These are phyloP conservation scores for Stictocephala bisonia DNA, from an alignment of 2,888 invertebrate genomes.

Conservation along the genomic window DNA sequence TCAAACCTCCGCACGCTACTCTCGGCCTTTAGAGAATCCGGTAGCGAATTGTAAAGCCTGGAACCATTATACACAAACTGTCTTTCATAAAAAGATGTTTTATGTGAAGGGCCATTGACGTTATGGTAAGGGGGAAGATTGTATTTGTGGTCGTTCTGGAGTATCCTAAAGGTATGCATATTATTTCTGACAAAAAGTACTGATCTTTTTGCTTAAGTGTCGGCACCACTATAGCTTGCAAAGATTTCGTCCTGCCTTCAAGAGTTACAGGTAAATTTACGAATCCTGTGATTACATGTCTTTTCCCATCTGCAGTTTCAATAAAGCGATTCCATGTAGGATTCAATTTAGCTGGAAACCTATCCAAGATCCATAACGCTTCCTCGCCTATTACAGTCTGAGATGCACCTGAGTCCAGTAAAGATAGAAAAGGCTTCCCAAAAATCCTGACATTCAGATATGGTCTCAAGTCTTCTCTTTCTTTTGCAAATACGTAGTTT, in stretches of 20 bases:
- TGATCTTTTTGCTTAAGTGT: neutral
- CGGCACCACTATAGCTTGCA: neutral
- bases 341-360: neutral
- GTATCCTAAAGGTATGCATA: no score
- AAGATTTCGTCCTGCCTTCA: neutral
- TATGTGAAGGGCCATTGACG: no score
- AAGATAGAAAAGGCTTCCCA: neutral
- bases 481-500: neutral
- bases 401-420: slow-evolving; percentile 8
- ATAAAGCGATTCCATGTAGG: neutral
- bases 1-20: no score
- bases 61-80: no score
- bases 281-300: neutral
- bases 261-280: neutral
- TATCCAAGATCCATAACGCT: neutral
- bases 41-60: no score
- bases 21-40: no score
- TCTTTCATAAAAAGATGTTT: no score
- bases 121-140: no score
- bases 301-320: neutral
- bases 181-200: no score
- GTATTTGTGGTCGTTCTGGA: no score
- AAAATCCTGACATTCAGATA: slow-evolving; percentile 17
- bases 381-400: neutral
- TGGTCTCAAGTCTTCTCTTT: neutral